Percentiles rank a stretch among this genome's conserved stretches.
These are phyloP conservation scores for Mythimna albipuncta DNA, from an alignment of 2,888 invertebrate species.

Conservation along the genomic window DNA sequence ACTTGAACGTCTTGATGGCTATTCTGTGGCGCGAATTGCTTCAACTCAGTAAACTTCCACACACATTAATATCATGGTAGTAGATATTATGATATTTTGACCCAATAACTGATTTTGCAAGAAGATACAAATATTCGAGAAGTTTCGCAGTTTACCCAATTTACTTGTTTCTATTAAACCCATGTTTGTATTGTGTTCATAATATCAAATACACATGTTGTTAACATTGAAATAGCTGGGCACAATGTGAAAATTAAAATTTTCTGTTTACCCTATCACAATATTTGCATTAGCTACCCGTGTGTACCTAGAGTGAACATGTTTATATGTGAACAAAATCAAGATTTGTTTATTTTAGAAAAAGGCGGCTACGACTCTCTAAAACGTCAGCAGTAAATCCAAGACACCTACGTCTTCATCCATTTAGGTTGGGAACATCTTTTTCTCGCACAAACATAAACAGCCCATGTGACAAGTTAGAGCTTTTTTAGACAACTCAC, in stretches of 20 bases:
- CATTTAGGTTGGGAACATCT: slow-evolving; percentile 62
- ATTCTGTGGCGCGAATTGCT: slow-evolving; percentile 68
- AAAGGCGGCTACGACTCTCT: slow-evolving; percentile 55
- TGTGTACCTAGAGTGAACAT: slow-evolving; percentile 5
- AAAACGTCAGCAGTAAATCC: slow-evolving; percentile 69
- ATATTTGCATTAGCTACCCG: slow-evolving; percentile 22
- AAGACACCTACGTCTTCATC: slow-evolving; percentile 63
- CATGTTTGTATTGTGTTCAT: slow-evolving; percentile 25
- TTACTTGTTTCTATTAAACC: slow-evolving; percentile 17
- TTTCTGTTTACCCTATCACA: not conserved
- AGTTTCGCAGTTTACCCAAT: slow-evolving; percentile 36
- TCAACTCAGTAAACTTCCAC: slow-evolving; percentile 66
- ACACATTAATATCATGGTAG: slow-evolving; percentile 65
- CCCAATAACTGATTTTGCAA: slow-evolving; percentile 28
- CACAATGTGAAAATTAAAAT: not conserved
- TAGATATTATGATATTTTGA: slow-evolving; percentile 58
- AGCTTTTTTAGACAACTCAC: slow-evolving; percentile 60
- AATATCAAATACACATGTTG: slow-evolving; percentile 13
- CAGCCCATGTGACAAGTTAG: slow-evolving; percentile 67
- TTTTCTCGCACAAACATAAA: slow-evolving; percentile 67
- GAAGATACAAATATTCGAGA: slow-evolving; percentile 33
- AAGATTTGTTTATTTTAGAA: slow-evolving; percentile 60
- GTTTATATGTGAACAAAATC: slow-evolving; percentile 30
- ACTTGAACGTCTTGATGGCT: slow-evolving; percentile 64
- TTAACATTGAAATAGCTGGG: not conserved